Conservation (phyloP, 2,797 vertebrate genomes). For the Simalia tracyae region DNA sequence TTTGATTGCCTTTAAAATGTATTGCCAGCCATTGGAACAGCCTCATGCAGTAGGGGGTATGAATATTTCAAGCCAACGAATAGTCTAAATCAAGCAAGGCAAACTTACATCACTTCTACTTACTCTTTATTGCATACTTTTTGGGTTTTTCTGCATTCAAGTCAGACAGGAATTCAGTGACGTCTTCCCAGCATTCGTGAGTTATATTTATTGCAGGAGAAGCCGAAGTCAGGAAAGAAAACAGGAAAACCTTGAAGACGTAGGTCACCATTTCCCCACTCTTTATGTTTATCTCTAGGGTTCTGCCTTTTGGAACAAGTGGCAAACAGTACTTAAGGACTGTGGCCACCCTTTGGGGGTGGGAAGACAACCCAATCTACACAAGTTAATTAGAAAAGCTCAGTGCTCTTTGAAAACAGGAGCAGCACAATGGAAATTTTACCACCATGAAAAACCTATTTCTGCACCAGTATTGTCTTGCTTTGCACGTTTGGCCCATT, state of each 20-base stretch:
- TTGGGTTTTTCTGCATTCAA: slow-evolving; percentile 76
- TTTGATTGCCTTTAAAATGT: background rate
- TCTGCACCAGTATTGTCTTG: slow-evolving; percentile 35
- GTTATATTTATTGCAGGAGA: slow-evolving; percentile 67
- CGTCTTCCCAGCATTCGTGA: slow-evolving; percentile 76
- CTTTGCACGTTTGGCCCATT: background rate
- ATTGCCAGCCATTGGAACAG: background rate
- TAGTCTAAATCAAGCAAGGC: background rate
- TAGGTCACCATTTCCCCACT: background rate
- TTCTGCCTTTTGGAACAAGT: background rate
- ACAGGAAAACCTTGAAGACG: slow-evolving; percentile 29
- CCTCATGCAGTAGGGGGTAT: background rate
- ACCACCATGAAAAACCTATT: slow-evolving; percentile 63
- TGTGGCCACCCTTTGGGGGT: background rate
- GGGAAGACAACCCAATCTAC: slow-evolving; percentile 19
- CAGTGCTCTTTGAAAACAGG: slow-evolving; percentile 47
- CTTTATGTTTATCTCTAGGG: background rate
- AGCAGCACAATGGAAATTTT: slow-evolving; percentile 41
- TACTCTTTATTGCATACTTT: slow-evolving; percentile 82
- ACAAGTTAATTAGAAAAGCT: slow-evolving; percentile 26
- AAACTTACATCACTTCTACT: slow-evolving; percentile 65
- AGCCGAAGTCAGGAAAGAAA: slow-evolving; percentile 15
- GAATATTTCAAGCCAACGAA: background rate
- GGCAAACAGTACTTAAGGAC: slow-evolving; percentile 41
- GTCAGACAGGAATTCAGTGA: slow-evolving; percentile 77